Evolutionary conservation across 1,140 invertebrate species (phyloP), one percentile per base, ranked within the genome.

Genomic region (Theocolax elegans): DNA sequence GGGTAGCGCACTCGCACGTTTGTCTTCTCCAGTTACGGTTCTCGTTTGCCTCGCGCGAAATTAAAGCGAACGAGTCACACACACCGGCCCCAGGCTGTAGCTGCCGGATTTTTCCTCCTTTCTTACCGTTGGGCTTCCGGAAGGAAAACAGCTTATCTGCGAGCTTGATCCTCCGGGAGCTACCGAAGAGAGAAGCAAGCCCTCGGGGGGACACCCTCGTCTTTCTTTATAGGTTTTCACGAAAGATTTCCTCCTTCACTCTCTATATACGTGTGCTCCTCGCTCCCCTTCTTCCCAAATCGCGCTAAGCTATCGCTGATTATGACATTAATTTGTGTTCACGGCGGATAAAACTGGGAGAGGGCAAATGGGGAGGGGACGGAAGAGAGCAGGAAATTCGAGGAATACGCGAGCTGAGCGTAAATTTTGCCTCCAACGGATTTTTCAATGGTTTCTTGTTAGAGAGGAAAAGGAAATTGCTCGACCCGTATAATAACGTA

Each of bases 81-180:
- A 2, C 31, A 3, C 44, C 25, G 38, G 13, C 21, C 15, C 42
- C 3, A 44, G 42, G 42, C 42, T 13, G 15, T n/a, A n/a, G n/a
- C n/a, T 13, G 42, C 42, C 10, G 15, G 27, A 21, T 25, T 17
- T 35, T 64, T 23, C 44, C 17, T 46, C 35, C n/a, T 23, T 13
- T 7, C 6, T 17, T 17, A 15, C 42, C 0, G n/a, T 7, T 7
- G 42, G 42, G n/a, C n/a, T n/a, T n/a, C 10, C 6, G 46, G 9
- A 40, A 54, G 63, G 54, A 65, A 53, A 53, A 66, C 49, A 66
- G 35, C 51, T 54, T 66, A 66, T 66, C 63, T 54, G 15, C 25
- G 35, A 25, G 19, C 12, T 31, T 29, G 63, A 66, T 66, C 63
- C 63, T 54, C 35, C 38, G 63, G 63, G 49, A 44, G 49, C 27